Base-by-base conservation (phyloP, 1,140 invertebrate genomes). In the Contarinia nasturtii region DNA sequence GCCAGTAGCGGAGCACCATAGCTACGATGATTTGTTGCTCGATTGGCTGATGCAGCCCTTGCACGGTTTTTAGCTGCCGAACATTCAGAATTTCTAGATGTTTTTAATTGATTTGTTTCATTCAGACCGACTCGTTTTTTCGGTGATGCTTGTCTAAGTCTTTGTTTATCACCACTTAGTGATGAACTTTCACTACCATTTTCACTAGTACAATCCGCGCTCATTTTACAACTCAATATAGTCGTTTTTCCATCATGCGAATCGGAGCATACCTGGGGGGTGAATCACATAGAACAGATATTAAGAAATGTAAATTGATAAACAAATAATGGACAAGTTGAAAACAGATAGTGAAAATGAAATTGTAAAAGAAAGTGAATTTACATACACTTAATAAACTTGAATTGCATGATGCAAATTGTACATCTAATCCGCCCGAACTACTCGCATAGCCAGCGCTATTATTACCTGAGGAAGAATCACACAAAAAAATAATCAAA, bases 161-260 rank as follows among this genome's bases (percentile, higher is more conserved):
- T 50, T 50, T 2, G 63, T 61, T 1, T 64, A 58, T 50, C 67
- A 3, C 73, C 71, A 8, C 72, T 66, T 22, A 82, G 59, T 0
- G 79, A 80, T 0, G 79, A 82, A 57, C 79, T 82, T 55, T 84
- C 81, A 51, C 80, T 82, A 17, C 81, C 80, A 49, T 77, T 74
- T 50, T 79, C 77, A 53, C 75, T 78, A 18, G 73, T 75, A 11
- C 72, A 69, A 50, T 75, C 72, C 2, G 68, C 69, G 17, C 61
- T 60, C 27, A 51, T 46, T 18, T 59, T 58, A 17, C 53, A 33
- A 33, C 59, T 65, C 51, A 57, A 64, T 55, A 50, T 48, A 49
- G 45, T 65, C 70, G 46, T 69, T 64, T 49, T 66, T 57, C 45
- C 59, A 66, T 1, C 68, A 67, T 17, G 73, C 47, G 3, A 78